phyloP scores from a whole-genome alignment of 1,140 invertebrate genomes.

The Brachionus rotundiformis region DNA sequence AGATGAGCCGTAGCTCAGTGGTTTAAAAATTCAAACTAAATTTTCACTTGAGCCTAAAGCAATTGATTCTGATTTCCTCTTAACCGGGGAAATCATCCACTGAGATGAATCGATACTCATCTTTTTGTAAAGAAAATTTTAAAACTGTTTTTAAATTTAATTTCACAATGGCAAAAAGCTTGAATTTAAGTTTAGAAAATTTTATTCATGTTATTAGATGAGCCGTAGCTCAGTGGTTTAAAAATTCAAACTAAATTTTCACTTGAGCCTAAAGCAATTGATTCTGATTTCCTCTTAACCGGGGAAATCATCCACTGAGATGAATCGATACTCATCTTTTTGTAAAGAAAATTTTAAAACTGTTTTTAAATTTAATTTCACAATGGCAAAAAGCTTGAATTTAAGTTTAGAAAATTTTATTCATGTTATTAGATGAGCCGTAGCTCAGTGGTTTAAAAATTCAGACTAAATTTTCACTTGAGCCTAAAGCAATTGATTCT shows the following conservation, averaged over 20 bases:
- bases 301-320: neutral
- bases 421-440: neutral
- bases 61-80: too few species aligned
- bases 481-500: neutral
- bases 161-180: neutral
- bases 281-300: neutral
- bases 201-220: neutral
- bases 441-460: neutral
- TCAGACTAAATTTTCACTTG: neutral
- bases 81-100: too few species aligned
- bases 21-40: too few species aligned
- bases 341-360: neutral
- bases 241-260: neutral
- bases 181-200: neutral
- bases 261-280: neutral
- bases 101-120: too few species aligned
- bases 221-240: neutral
- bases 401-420: neutral
- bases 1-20: too few species aligned
- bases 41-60: too few species aligned
- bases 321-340: neutral
- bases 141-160: neutral
- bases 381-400: neutral
- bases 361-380: neutral
- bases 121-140: too few species aligned